phyloP scores from a whole-genome alignment of 2,888 invertebrate species.

The Pyrrhosoma nymphula region DNA sequence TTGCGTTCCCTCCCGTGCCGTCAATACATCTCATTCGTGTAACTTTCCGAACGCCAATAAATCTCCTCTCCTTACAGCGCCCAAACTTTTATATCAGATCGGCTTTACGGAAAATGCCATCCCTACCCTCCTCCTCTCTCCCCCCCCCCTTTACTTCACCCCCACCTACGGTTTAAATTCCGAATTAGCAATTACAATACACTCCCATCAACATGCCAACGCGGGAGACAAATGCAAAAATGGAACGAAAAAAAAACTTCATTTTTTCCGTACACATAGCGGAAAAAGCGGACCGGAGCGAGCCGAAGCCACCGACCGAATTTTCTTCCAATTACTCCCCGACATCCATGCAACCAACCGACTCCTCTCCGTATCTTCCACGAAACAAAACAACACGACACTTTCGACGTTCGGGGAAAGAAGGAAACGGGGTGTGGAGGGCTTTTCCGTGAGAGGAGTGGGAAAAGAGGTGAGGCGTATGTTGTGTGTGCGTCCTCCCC shows the following conservation, averaged over 20 bases:
- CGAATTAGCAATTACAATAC: conserved; percentile 66
- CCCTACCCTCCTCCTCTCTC: neutral
- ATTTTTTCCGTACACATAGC: neutral
- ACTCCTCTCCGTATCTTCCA: neutral
- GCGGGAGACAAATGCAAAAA: conserved; percentile 51
- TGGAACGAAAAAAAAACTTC: neutral
- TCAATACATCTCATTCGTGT: conserved; percentile 65
- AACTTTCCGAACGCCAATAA: conserved; percentile 46
- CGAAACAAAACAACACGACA: conserved; percentile 41
- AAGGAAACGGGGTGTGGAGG: neutral
- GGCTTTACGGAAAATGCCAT: conserved; percentile 62
- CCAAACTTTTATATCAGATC: conserved; percentile 62
- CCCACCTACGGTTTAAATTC: conserved; percentile 39
- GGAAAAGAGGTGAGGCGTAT: neutral
- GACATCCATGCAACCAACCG: conserved; percentile 57
- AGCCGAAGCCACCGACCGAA: conserved; percentile 55
- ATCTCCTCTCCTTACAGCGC: conserved; percentile 42
- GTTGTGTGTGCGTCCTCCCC: neutral
- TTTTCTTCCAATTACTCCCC: conserved; percentile 67
- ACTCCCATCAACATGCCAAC: conserved; percentile 64
- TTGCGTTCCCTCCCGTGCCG: conserved; percentile 18
- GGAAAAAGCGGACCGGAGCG: neutral
- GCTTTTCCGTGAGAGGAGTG: neutral
- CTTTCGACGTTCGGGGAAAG: neutral
- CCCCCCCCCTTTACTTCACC: neutral